Percentiles rank a stretch among this genome's conserved stretches.
phyloP scores from a whole-genome alignment of 1,140 invertebrate genomes.

The Aleiodes sp. region DNA sequence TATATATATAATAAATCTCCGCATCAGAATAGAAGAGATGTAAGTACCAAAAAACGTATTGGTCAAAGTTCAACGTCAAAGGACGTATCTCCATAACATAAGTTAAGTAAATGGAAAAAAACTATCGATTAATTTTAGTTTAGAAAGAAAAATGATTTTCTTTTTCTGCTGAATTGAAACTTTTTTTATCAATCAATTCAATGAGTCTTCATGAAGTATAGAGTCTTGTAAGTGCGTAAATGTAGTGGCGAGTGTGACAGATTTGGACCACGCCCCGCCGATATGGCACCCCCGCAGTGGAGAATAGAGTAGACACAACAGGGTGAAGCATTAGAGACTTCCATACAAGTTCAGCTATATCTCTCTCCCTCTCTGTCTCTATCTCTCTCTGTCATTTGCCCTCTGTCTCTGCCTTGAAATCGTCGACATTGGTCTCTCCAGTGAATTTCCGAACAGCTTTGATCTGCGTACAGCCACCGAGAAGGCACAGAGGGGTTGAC shows the following conservation, averaged over 20 bases:
- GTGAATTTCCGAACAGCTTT: constrained; percentile 38
- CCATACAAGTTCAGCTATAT: constrained; percentile 1
- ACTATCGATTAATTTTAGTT: no score
- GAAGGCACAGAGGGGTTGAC: background rate
- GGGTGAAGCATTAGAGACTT: background rate
- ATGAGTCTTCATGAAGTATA: no score
- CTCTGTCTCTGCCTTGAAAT: background rate
- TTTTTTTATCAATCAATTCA: no score
- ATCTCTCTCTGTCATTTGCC: constrained; percentile 8
- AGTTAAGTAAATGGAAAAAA: no score
- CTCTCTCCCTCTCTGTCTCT: constrained; percentile 15
- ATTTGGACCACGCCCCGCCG: constrained; percentile 66
- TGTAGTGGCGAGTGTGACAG: constrained; percentile 65
- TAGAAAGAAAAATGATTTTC: no score
- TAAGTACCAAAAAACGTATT: no score
- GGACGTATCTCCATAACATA: no score
- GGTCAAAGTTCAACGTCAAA: no score
- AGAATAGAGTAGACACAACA: constrained; percentile 15
- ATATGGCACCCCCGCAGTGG: constrained; percentile 52
- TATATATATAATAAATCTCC: background rate
- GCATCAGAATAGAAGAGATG: background rate
- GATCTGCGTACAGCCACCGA: constrained; percentile 37
- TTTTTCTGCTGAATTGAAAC: no score
- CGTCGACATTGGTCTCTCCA: constrained; percentile 17
- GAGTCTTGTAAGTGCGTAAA: constrained; percentile 44